A percentile compares a stretch with the other conserved stretches of the same genome.
These are phyloP conservation scores for Drosophila subquinaria DNA, from an alignment of 2,888 invertebrate species.

Conservation along the genomic window DNA sequence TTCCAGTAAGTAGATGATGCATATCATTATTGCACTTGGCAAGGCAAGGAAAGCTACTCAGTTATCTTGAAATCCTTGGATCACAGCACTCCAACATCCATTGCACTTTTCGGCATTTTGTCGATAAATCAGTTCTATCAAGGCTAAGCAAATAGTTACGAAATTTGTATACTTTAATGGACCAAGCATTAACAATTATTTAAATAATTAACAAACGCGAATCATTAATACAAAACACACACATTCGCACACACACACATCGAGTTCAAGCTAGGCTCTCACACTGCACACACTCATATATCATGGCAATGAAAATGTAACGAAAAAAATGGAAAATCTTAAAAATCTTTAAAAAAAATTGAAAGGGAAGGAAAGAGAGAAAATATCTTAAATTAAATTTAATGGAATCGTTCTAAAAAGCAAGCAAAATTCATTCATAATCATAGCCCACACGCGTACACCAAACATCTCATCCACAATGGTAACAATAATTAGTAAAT, in stretches of 20 bases:
- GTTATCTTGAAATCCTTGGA: conserved; percentile 40
- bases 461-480: conserved; percentile 84
- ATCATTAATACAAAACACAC: conserved; percentile 12
- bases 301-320: conserved; percentile 60
- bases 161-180: conserved; percentile 62
- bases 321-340: conserved; percentile 38
- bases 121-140: conserved; percentile 33
- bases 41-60: conserved; percentile 29
- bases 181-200: conserved; percentile 57
- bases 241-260: conserved; percentile 35
- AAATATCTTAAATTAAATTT: conserved; percentile 41
- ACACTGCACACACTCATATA: conserved; percentile 66
- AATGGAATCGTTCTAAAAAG: conserved; percentile 41
- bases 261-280: conserved; percentile 53
- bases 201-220: conserved; percentile 26
- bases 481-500: conserved; percentile 85
- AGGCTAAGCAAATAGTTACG: conserved; percentile 17
- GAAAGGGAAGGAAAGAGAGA: conserved; percentile 6
- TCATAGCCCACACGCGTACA: conserved; percentile 63
- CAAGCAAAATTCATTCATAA: conserved; percentile 47
- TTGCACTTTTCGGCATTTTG: conserved; percentile 47
- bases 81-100: conserved; percentile 45
- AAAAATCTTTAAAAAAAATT: conserved; percentile 27
- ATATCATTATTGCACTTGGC: conserved; percentile 60
- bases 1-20: conserved; percentile 46